These are phyloP conservation scores for Ammodytes marinus DNA, from an alignment of 2,113 vertebrate genomes.

Conservation along the genomic window DNA sequence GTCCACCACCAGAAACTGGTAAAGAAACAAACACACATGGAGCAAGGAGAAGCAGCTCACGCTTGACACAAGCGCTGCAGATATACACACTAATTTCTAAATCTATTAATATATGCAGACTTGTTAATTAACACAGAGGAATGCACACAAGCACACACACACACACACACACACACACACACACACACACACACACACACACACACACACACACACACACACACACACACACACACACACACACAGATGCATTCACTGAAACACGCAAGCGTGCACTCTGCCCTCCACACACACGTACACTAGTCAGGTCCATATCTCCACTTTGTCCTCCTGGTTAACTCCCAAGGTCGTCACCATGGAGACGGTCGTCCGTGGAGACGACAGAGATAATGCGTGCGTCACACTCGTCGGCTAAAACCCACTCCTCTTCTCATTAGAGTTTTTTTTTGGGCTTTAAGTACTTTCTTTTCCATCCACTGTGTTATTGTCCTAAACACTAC, in stretches of 20 bases:
- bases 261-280: conserved; percentile 11
- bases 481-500: background rate
- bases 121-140: background rate
- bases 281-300: background rate
- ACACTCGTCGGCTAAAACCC: conserved; percentile 38
- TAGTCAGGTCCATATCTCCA: conserved; percentile 21
- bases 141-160: background rate
- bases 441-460: background rate
- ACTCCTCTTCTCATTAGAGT: conserved; percentile 19
- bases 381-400: conserved; percentile 45
- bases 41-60: background rate
- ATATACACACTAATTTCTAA: background rate
- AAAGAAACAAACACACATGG: conserved; percentile 11
- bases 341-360: conserved; percentile 79
- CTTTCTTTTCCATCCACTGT: background rate
- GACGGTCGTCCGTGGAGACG: conserved; percentile 67
- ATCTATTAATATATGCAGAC: background rate
- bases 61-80: background rate
- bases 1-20: conserved; percentile 99
- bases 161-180: conserved; percentile 6
- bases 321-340: conserved; percentile 68
- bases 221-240: background rate
- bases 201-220: background rate
- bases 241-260: conserved; percentile 9
- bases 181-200: conserved; percentile 9